Base-by-base conservation (phyloP, 2,113 vertebrate genomes). In the Puntigrus tetrazona region DNA sequence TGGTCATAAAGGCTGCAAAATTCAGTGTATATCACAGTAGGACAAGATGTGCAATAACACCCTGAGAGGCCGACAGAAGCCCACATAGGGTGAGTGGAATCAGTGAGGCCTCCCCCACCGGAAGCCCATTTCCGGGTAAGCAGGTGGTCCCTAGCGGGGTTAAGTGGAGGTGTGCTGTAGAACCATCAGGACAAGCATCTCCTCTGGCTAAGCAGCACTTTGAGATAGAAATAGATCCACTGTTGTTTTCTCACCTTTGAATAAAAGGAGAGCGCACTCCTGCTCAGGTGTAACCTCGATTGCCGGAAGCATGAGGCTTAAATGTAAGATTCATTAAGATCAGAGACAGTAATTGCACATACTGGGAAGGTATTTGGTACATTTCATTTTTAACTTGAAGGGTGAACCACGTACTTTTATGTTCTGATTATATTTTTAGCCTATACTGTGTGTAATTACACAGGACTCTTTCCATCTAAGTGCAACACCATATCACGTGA, bases 61-160 rank as follows among this genome's bases (percentile, higher is more conserved):
- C 93, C 90, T 82, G 87, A 92, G 91, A 92, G 91, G 90, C 89
- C 89, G 73, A 90, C 72, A 86, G 87, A 59, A 94, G 90, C 88
- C 38, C 84, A 55, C 79, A 83, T 73, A 89, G 89, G 89, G 91
- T 87, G 89, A 93, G 93, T 92, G 92, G 90, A 91, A 92, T 93
- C 88, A 89, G 90, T 92, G 90, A 91, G 90, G n/a, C 20, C 80
- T 47, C 81, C 84, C 92, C 92, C 88, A 92, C 89, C 89, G 89
- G 91, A 92, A 93, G 90, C 93, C 93, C 90, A 94, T 94, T 93
- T 93, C 92, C 84, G 61, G 90, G 89, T 92, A 93, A 89, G 92
- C 89, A 86, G 93, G 93, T 92, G 92, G 92, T 91, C 93, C 89
- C 91, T 90, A 91, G 87, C 92, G 89, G 90, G 90, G 90, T 90